phyloP scores from a whole-genome alignment of 2,797 vertebrate species.

The Jordanella pulchra region DNA sequence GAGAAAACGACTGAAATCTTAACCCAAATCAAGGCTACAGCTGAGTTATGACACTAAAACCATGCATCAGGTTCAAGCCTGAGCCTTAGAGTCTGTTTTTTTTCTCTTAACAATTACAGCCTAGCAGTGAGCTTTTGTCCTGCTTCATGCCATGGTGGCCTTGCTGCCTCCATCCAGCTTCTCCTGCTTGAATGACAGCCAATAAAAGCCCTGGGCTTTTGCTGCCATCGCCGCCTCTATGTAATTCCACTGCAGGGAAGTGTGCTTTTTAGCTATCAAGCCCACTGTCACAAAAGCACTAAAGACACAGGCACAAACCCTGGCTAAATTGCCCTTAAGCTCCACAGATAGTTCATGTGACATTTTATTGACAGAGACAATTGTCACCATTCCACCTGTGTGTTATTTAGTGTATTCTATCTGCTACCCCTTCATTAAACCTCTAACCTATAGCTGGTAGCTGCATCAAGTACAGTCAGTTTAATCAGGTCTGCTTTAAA shows the following conservation, averaged over 20 bases:
- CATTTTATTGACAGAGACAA: constrained; percentile 71
- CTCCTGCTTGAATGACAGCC: constrained; percentile 74
- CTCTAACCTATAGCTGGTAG: constrained; percentile 39
- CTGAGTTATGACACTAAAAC: constrained; percentile 42
- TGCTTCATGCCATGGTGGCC: constrained; percentile 60
- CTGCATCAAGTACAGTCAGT: constrained; percentile 59
- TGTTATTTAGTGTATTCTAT: constrained; percentile 61
- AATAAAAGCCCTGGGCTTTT: constrained; percentile 76
- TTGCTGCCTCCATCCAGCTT: constrained; percentile 70
- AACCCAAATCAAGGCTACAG: constrained; percentile 51
- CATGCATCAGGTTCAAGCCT: constrained; percentile 46
- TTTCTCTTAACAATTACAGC: constrained; percentile 65
- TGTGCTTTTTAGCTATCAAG: constrained; percentile 77
- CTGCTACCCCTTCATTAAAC: constrained; percentile 36
- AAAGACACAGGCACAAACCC: constrained; percentile 64
- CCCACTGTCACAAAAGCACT: constrained; percentile 66
- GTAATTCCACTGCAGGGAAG: constrained; percentile 76
- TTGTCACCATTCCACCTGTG: constrained; percentile 51
- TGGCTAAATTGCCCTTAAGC: constrained; percentile 69
- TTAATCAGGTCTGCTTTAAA: constrained; percentile 82
- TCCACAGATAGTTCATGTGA: constrained; percentile 67
- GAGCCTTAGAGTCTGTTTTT: constrained; percentile 54
- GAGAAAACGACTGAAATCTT: constrained; percentile 34
- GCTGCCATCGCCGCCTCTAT: constrained; percentile 66
- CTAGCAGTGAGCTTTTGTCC: constrained; percentile 72